phyloP scores from a whole-genome alignment of 2,113 vertebrate genomes.

The Brienomyrus brachyistius region DNA sequence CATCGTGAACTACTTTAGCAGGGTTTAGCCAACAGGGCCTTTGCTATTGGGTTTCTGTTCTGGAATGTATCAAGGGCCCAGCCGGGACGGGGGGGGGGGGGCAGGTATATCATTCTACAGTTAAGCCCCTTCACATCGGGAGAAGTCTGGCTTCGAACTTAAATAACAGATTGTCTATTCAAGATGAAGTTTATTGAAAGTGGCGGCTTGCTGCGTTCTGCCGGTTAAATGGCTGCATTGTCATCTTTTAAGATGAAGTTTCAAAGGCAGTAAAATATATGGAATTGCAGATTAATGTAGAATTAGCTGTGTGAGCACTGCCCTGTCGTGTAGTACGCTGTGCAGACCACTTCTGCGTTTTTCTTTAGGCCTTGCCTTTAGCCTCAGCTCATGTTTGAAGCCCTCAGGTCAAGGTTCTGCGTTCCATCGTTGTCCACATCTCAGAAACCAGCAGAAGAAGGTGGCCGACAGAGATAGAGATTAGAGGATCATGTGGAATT shows the following conservation, averaged over 20 bases:
- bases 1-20: constrained; percentile 49
- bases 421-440: neutral
- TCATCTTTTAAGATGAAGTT: neutral
- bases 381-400: neutral
- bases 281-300: neutral
- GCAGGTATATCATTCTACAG: neutral
- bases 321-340: neutral
- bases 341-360: neutral
- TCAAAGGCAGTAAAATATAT: neutral
- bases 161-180: neutral
- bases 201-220: neutral
- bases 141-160: neutral
- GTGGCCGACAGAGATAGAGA: constrained; percentile 12
- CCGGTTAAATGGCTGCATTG: neutral
- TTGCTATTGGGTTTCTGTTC: constrained; percentile 47
- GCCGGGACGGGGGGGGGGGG: constrained; percentile 33
- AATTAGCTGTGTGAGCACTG: neutral
- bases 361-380: neutral
- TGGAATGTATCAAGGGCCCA: constrained; percentile 41
- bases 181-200: neutral
- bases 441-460: constrained; percentile 31
- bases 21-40: constrained; percentile 28
- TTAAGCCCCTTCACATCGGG: neutral
- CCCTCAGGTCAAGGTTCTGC: neutral
- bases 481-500: neutral